Conservation (phyloP, 37 sponge, comb jelly and placozoan genomes). For the Amphimedon queenslandica region DNA sequence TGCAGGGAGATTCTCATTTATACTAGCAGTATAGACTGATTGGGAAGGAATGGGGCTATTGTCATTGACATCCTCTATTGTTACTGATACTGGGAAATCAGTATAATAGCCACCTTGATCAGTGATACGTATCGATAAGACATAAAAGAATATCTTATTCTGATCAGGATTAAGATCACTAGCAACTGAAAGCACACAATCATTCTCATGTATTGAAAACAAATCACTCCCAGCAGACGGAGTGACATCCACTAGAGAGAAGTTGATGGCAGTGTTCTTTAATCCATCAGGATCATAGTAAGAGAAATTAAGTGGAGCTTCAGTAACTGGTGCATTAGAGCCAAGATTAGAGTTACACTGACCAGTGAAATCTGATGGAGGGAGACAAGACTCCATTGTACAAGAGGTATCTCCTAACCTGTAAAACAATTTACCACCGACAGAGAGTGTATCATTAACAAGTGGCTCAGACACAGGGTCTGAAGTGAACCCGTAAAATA, state of each 20-base stretch:
- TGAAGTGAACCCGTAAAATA: slow-evolving; percentile 49
- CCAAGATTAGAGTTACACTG: slow-evolving; percentile 55
- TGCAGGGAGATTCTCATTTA: slow-evolving; percentile 28
- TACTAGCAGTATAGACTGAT: slow-evolving; percentile 11
- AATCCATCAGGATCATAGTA: slow-evolving; percentile 55
- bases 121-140: slow-evolving; percentile 21
- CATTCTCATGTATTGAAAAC: slow-evolving; percentile 31
- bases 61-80: slow-evolving; percentile 50
- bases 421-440: slow-evolving; percentile 55
- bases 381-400: slow-evolving; percentile 9
- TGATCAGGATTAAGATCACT: slow-evolving; percentile 38
- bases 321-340: slow-evolving; percentile 14
- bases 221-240: background rate
- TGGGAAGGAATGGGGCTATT: slow-evolving; percentile 34
- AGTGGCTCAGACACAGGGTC: slow-evolving; percentile 7
- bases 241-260: slow-evolving; percentile 37
- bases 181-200: slow-evolving; percentile 33
- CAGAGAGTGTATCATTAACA: slow-evolving; percentile 50
- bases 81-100: slow-evolving; percentile 21
- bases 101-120: slow-evolving; percentile 22
- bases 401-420: slow-evolving; percentile 41
- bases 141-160: slow-evolving; percentile 13
- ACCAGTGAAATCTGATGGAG: slow-evolving; percentile 1
- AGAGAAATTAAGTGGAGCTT: slow-evolving; percentile 22
- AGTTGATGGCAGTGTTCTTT: slow-evolving; percentile 18